Percentiles rank a stretch among this genome's conserved stretches.
phyloP scores from a whole-genome alignment of 2,888 invertebrate genomes.

The Monopis laevigella region DNA sequence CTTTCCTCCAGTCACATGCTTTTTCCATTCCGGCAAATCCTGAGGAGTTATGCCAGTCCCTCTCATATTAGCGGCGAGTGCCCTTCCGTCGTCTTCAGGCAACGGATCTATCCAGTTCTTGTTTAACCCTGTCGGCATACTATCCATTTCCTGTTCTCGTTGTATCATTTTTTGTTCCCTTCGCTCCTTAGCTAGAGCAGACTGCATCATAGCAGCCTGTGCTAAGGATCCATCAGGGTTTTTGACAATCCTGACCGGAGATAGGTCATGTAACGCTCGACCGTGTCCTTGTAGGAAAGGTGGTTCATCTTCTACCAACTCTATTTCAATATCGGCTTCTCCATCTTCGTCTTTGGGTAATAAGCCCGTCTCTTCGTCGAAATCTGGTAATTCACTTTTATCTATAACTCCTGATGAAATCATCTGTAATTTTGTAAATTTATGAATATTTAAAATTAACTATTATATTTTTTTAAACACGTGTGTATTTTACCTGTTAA shows the following conservation, averaged over 20 bases:
- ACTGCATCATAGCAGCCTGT: slow-evolving; percentile 99
- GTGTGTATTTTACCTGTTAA: too few species aligned
- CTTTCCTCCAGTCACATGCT: slow-evolving; percentile 96
- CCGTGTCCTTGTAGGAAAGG: slow-evolving; percentile 95
- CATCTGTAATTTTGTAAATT: slow-evolving; percentile 70
- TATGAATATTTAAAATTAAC: too few species aligned
- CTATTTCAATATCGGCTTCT: slow-evolving; percentile 99
- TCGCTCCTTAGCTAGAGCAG: slow-evolving; percentile 95
- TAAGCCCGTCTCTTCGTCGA: slow-evolving; percentile 95
- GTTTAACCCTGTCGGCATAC: slow-evolving; percentile 78
- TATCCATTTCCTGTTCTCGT: slow-evolving; percentile 88
- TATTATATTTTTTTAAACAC: too few species aligned
- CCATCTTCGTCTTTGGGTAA: slow-evolving; percentile 91
- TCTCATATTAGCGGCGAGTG: slow-evolving; percentile 80
- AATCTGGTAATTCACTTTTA: slow-evolving; percentile 94
- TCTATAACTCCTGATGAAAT: slow-evolving; percentile 91
- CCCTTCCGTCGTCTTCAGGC: slow-evolving; percentile 81
- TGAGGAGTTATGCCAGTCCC: slow-evolving; percentile 86
- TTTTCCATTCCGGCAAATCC: slow-evolving; percentile 99
- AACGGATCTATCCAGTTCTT: slow-evolving; percentile 98
- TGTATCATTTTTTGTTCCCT: slow-evolving; percentile 97
- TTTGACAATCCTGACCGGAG: slow-evolving; percentile 95
- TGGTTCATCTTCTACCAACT: slow-evolving; percentile 98
- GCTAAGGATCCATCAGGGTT: slow-evolving; percentile 99
- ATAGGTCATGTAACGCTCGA: slow-evolving; percentile 88